phyloP scores from a whole-genome alignment of 2,888 invertebrate genomes.

The Rhimphoctona megacephalus region DNA sequence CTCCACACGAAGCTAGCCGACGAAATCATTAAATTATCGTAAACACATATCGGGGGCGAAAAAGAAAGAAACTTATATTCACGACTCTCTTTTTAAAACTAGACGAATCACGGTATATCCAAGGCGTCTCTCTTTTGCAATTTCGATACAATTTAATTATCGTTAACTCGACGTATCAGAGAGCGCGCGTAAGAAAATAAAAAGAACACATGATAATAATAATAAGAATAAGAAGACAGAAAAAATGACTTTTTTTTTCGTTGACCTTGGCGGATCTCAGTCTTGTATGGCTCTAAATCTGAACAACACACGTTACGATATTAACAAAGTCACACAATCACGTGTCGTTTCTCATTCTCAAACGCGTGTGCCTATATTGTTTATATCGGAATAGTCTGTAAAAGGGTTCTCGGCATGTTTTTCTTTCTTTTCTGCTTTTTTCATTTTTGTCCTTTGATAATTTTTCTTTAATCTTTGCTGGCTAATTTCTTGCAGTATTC shows the following conservation, averaged over 20 bases:
- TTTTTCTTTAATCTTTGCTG: too few species aligned
- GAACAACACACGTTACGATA: conserved; percentile 13
- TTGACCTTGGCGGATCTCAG: conserved; percentile 64
- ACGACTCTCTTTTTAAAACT: conserved; percentile 24
- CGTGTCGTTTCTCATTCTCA: background rate
- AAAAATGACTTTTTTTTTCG: conserved; percentile 58
- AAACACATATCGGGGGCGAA: background rate
- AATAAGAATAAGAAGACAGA: background rate
- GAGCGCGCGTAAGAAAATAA: conserved; percentile 12
- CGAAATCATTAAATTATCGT: conserved; percentile 26
- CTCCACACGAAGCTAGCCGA: conserved; percentile 14
- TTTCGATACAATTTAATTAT: background rate
- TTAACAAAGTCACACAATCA: background rate
- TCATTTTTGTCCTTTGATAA: background rate
- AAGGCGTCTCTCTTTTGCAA: background rate
- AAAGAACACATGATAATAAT: background rate
- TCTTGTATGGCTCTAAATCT: conserved; percentile 56
- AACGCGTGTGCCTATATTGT: conserved; percentile 9
- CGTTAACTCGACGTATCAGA: background rate
- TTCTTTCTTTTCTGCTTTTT: background rate
- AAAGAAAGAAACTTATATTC: conserved; percentile 1
- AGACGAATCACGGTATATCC: conserved; percentile 48
- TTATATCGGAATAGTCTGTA: conserved; percentile 1
- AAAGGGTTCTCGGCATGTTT: background rate
- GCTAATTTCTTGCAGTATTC: too few species aligned